Conservation (phyloP, 2,113 vertebrate genomes). For the Plecotus auritus region DNA sequence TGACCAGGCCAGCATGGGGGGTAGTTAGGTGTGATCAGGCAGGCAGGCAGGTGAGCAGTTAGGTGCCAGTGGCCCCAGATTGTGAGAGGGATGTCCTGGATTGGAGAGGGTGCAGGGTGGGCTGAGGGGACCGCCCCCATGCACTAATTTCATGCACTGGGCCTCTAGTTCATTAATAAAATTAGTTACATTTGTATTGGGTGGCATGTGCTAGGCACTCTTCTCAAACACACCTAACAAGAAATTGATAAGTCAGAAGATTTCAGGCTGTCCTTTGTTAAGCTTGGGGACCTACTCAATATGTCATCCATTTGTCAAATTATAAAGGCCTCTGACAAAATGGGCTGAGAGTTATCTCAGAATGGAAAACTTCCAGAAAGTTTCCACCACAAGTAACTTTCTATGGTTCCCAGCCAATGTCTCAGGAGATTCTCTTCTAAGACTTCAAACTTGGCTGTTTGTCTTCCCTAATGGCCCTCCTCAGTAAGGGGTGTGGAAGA, state of each 20-base stretch:
- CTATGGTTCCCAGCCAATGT: not conserved
- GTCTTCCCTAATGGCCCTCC: not conserved
- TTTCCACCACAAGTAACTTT: not conserved
- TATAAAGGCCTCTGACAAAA: not conserved
- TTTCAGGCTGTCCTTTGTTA: not conserved
- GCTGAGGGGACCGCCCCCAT: too few species aligned
- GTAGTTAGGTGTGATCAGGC: too few species aligned
- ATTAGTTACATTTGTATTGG: not conserved
- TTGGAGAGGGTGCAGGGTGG: too few species aligned
- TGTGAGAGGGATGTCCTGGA: too few species aligned
- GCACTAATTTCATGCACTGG: too few species aligned
- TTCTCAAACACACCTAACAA: not conserved
- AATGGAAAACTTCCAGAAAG: not conserved
- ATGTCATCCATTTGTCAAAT: not conserved
- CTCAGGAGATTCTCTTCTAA: not conserved
- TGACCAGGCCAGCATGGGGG: too few species aligned
- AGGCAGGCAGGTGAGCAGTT: too few species aligned
- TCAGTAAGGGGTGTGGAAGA: not conserved
- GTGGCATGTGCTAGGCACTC: not conserved
- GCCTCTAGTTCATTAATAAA: not conserved
- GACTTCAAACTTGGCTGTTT: not conserved
- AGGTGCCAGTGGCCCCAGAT: too few species aligned
- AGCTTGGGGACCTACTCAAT: not conserved
- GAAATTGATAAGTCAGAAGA: not conserved
- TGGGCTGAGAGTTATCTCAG: not conserved